Evolutionary conservation across 92 coral and sea anemone species (phyloP).

Genomic region (Parazoanthus swiftii): DNA sequence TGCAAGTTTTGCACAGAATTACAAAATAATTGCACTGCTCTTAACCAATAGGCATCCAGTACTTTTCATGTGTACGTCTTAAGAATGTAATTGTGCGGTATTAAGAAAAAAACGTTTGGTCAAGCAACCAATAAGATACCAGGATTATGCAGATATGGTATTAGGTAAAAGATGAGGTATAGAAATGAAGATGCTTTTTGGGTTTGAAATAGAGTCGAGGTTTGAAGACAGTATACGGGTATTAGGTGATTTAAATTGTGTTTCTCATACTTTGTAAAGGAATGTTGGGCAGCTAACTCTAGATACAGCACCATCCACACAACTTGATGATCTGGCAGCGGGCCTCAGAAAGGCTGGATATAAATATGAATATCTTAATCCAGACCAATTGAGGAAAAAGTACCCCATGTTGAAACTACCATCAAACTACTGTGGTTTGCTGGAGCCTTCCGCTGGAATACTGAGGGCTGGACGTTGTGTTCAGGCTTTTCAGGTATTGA

Average conservation of each 20-base stretch:
- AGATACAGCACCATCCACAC: slow-evolving; percentile 18
- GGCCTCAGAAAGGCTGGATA: slow-evolving; percentile 15
- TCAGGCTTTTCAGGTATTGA: slow-evolving; percentile 38
- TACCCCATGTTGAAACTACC: slow-evolving; percentile 36
- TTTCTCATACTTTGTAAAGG: neutral
- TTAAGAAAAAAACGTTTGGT: too few species aligned
- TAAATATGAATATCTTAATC: slow-evolving; percentile 2
- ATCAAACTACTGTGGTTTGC: slow-evolving; percentile 18
- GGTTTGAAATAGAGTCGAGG: too few species aligned
- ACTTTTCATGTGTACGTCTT: too few species aligned
- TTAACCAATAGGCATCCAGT: too few species aligned
- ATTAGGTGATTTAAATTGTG: neutral
- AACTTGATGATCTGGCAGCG: slow-evolving; percentile 5
- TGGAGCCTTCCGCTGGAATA: slow-evolving; percentile 36
- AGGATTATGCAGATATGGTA: too few species aligned
- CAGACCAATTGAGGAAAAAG: slow-evolving; percentile 12
- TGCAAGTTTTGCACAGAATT: too few species aligned
- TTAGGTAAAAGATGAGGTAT: too few species aligned
- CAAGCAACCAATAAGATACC: too few species aligned
- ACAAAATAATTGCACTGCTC: too few species aligned
- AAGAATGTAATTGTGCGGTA: too few species aligned
- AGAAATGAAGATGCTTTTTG: too few species aligned
- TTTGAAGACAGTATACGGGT: too few species aligned
- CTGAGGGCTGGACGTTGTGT: slow-evolving; percentile 39
- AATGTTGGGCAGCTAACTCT: slow-evolving; percentile 18